Conservation (phyloP, 1,140 invertebrate genomes). For the Drosophila miranda region DNA sequence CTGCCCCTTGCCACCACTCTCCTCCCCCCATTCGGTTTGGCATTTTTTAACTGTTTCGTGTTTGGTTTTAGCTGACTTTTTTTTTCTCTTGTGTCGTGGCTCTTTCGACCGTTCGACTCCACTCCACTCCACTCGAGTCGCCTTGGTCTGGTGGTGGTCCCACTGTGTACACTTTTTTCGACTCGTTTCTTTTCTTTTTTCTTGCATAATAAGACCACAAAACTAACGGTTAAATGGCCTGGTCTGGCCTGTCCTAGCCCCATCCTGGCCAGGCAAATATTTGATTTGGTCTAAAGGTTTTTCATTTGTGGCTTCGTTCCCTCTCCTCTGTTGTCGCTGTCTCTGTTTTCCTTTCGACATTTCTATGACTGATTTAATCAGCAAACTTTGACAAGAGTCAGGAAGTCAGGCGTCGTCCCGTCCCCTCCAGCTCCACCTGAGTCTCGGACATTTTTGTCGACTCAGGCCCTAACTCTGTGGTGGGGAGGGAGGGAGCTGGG, state of each 20-base stretch:
- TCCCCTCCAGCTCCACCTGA: slow-evolving; percentile 1
- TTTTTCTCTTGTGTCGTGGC: slow-evolving; percentile 49
- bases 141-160: slow-evolving; percentile 64
- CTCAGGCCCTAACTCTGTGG: slow-evolving; percentile 36
- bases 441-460: slow-evolving; percentile 58
- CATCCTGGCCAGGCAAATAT: slow-evolving; percentile 71
- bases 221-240: slow-evolving; percentile 77
- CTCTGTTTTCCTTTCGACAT: slow-evolving; percentile 53
- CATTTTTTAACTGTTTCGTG: slow-evolving; percentile 76
- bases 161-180: slow-evolving; percentile 39
- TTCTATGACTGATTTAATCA: slow-evolving; percentile 81
- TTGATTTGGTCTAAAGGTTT: slow-evolving; percentile 79
- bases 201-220: slow-evolving; percentile 80
- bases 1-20: neutral
- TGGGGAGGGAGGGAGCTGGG: neutral
- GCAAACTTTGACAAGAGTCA: slow-evolving; percentile 80
- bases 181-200: slow-evolving; percentile 29
- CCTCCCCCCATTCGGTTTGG: slow-evolving; percentile 17
- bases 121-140: too few species aligned
- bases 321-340: slow-evolving; percentile 7
- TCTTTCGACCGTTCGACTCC: slow-evolving; percentile 1
- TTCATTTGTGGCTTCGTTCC: slow-evolving; percentile 51
- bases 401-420: slow-evolving; percentile 65
- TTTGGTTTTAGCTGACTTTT: slow-evolving; percentile 64
- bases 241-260: slow-evolving; percentile 42